Conservation (phyloP, 2,113 vertebrate species). For the Malurus alboscapulatus region DNA sequence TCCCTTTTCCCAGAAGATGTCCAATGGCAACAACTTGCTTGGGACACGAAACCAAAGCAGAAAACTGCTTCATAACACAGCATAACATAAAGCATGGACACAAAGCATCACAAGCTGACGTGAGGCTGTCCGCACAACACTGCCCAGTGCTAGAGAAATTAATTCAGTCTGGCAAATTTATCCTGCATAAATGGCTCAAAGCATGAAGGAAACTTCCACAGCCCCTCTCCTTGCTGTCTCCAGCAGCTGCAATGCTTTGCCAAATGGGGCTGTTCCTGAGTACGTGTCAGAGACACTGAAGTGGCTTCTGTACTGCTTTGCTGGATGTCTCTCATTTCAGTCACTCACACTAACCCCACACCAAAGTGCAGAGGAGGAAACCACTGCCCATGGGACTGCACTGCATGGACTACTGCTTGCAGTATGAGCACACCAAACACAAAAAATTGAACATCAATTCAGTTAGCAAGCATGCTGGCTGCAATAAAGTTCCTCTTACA, state of each 20-base stretch:
- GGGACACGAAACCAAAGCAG: background rate
- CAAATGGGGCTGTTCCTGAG: background rate
- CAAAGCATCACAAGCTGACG: background rate
- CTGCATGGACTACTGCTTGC: background rate
- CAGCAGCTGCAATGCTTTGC: background rate
- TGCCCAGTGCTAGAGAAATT: background rate
- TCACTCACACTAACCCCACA: background rate
- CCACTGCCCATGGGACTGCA: background rate
- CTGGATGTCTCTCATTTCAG: background rate
- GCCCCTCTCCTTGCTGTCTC: background rate
- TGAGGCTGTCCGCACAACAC: background rate
- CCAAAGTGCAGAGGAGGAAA: background rate
- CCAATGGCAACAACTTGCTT: background rate
- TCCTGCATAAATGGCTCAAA: rapidly evolving
- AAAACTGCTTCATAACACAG: background rate
- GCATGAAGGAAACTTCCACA: background rate
- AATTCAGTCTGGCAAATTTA: background rate
- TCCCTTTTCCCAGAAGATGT: background rate
- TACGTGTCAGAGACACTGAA: background rate
- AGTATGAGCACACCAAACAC: background rate
- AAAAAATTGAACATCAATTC: background rate
- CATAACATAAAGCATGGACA: background rate
- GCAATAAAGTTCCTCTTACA: background rate
- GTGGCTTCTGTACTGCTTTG: background rate
- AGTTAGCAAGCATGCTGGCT: background rate